These are phyloP conservation scores for Apaloderma vittatum DNA, from an alignment of 2,113 vertebrate species.

Conservation along the genomic window DNA sequence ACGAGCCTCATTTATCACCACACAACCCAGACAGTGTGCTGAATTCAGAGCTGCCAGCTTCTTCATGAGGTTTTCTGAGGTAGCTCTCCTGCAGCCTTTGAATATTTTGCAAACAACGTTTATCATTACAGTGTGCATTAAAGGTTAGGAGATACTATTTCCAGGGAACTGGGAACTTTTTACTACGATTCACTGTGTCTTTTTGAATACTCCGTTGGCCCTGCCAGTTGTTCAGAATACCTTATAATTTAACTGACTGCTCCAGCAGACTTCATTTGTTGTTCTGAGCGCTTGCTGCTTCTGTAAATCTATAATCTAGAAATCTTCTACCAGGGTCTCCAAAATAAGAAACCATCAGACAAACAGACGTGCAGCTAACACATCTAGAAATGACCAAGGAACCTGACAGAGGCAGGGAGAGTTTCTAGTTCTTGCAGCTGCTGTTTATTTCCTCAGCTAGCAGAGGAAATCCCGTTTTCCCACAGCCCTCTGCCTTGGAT, in stretches of 20 bases:
- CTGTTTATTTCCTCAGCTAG: not conserved
- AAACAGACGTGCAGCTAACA: not conserved
- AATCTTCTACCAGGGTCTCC: not conserved
- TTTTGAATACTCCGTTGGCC: fast-evolving
- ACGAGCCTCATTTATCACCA: not conserved
- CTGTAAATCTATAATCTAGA: not conserved
- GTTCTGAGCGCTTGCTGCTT: not conserved
- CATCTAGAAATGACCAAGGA: not conserved
- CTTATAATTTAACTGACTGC: not conserved
- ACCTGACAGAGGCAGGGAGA: not conserved
- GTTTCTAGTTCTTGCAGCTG: not conserved
- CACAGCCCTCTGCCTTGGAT: not conserved
- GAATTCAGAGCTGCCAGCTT: not conserved
- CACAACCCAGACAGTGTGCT: not conserved
- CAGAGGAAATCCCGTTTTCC: not conserved
- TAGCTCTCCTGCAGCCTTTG: not conserved
- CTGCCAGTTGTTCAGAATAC: not conserved
- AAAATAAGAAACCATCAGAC: not conserved
- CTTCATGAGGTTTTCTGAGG: not conserved
- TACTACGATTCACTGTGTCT: not conserved
- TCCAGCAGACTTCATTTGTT: not conserved
- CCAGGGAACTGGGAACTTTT: not conserved
- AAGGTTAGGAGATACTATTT: not conserved
- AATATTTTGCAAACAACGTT: not conserved
- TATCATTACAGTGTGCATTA: not conserved